Conservation (phyloP, 2,113 vertebrate genomes). For the Gobiocypris rarus region DNA sequence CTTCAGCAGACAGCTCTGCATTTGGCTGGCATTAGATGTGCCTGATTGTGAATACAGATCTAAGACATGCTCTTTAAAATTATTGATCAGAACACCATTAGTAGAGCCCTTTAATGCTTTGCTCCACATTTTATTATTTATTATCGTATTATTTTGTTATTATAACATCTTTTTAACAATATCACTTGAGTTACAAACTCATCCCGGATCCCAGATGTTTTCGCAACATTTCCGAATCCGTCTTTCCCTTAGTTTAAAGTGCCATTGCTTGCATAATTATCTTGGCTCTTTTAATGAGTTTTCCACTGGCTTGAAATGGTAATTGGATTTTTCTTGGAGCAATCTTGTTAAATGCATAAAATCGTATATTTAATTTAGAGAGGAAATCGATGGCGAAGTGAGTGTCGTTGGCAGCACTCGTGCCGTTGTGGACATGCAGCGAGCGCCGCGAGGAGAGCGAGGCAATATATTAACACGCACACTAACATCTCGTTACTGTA, state of each 20-base stretch:
- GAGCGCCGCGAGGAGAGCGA: not conserved
- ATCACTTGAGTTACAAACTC: not conserved
- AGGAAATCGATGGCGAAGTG: constrained; percentile 61
- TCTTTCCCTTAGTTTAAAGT: constrained; percentile 53
- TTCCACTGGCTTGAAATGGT: constrained; percentile 54
- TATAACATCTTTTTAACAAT: not conserved
- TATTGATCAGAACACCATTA: constrained; percentile 26
- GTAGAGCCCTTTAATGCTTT: not conserved
- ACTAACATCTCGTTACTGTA: constrained; percentile 56
- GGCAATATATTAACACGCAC: constrained; percentile 44
- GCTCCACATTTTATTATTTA: not conserved
- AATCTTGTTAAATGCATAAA: constrained; percentile 66
- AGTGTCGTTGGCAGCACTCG: constrained; percentile 39
- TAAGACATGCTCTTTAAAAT: constrained; percentile 21
- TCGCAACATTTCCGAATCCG: constrained; percentile 36
- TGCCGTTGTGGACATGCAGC: constrained; percentile 17
- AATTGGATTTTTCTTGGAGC: constrained; percentile 67
- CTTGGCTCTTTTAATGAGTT: constrained; percentile 62
- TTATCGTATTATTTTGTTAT: constrained; percentile 9
- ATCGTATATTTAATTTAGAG: constrained; percentile 66
- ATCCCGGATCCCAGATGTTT: constrained; percentile 29
- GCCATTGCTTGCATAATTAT: constrained; percentile 56
- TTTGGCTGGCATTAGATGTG: constrained; percentile 10
- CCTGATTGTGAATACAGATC: constrained; percentile 35
- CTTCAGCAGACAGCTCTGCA: not conserved